Conservation (phyloP, 2,888 invertebrate genomes). For the Eutolmus rufibarbis region DNA sequence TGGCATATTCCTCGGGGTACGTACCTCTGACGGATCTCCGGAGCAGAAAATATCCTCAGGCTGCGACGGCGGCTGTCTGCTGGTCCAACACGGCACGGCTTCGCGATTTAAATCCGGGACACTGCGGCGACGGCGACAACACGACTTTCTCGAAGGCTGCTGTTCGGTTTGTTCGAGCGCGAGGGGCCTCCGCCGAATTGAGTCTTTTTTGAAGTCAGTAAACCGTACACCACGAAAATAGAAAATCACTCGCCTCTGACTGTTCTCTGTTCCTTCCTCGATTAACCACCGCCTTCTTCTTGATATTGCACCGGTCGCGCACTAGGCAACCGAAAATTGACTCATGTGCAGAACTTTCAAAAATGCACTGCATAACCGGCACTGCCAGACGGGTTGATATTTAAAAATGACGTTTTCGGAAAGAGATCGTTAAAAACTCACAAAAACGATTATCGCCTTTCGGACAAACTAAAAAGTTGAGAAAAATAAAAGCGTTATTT, state of each 20-base stretch:
- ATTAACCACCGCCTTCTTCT: constrained; percentile 1
- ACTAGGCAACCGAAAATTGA: not conserved
- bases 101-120: not conserved
- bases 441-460: not conserved
- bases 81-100: not conserved
- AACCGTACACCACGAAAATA: constrained; percentile 42
- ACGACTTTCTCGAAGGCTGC: not conserved
- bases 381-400: not conserved
- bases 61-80: not conserved
- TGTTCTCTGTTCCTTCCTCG: not conserved
- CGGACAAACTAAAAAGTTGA: not conserved
- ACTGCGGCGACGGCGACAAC: not conserved
- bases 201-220: not conserved
- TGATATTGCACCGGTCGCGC: not conserved
- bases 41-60: not conserved
- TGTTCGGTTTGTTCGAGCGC: constrained; percentile 12
- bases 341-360: not conserved
- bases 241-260: constrained; percentile 38
- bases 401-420: not conserved
- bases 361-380: not conserved
- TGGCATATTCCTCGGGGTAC: not conserved
- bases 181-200: constrained; percentile 3
- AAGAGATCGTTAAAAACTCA: not conserved
- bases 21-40: constrained; percentile 20
- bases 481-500: no score